A percentile compares a stretch with the other conserved stretches of the same genome.
phyloP scores from a whole-genome alignment of 2,113 vertebrate genomes.

The Ibidorhyncha struthersii region DNA sequence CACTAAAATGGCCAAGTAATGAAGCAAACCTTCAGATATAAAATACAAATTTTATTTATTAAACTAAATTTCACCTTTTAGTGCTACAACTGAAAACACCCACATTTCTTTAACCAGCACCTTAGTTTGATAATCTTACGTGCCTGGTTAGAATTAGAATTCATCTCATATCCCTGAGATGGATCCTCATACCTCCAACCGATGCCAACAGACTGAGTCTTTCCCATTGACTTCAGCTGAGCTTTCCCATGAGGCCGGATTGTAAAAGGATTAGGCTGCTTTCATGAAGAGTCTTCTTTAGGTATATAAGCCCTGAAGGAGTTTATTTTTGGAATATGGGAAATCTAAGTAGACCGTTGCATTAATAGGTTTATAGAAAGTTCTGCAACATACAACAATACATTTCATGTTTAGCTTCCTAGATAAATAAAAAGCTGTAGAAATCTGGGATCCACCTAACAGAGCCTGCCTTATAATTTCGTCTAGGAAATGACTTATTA shows the following conservation, averaged over 20 bases:
- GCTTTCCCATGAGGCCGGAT: neutral
- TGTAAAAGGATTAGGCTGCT: neutral
- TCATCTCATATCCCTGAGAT: neutral
- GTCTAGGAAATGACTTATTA: neutral
- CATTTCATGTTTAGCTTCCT: neutral
- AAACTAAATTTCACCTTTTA: neutral
- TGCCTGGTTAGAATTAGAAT: neutral
- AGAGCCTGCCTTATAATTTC: neutral
- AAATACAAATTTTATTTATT: neutral
- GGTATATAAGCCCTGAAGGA: neutral
- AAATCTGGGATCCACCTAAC: neutral
- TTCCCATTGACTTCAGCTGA: neutral
- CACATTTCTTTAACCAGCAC: neutral
- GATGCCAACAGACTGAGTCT: neutral
- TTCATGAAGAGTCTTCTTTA: neutral
- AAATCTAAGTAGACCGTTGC: neutral
- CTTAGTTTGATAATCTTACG: neutral
- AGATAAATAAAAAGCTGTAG: neutral
- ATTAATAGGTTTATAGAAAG: slow-evolving; percentile 6
- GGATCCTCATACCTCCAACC: neutral
- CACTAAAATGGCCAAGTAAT: neutral
- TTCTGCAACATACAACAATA: neutral
- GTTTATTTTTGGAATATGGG: neutral
- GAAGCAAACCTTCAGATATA: neutral
- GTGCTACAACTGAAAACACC: neutral